These are phyloP conservation scores for Psittacula cyanocephala DNA, from an alignment of 2,113 vertebrate genomes.

Conservation along the genomic window DNA sequence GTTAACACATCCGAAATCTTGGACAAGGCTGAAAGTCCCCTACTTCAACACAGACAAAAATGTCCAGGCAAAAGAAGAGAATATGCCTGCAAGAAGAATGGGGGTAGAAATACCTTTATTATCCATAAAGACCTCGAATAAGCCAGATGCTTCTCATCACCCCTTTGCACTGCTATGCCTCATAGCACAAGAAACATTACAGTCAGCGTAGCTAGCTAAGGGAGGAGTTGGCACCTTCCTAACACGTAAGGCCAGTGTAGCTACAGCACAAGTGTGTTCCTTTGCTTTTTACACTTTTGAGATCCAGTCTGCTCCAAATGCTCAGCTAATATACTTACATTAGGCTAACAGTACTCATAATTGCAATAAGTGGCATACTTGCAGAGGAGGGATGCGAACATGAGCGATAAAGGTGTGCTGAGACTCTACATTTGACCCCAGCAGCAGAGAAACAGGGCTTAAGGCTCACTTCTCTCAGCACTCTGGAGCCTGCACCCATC, in stretches of 20 bases:
- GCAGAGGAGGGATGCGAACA: not conserved
- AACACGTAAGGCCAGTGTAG: no score
- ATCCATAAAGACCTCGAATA: not conserved
- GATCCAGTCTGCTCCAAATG: not conserved
- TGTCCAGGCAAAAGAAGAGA: not conserved
- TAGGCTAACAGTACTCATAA: not conserved
- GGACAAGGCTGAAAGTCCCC: not conserved
- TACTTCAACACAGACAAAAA: not conserved
- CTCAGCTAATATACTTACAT: not conserved
- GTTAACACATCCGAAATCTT: not conserved
- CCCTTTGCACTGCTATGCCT: not conserved
- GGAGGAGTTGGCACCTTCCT: not conserved
- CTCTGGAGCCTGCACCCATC: not conserved
- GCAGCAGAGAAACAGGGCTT: accelerated
- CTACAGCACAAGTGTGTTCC: not conserved
- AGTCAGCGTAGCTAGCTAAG: not conserved
- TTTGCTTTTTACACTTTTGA: not conserved
- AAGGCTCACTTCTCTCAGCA: not conserved
- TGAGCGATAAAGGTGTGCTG: not conserved
- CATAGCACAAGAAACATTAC: not conserved
- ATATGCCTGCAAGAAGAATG: not conserved
- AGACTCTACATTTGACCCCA: not conserved
- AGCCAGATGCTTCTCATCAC: not conserved
- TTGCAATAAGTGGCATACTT: not conserved
- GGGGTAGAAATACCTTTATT: not conserved